A percentile compares a stretch with the other conserved stretches of the same genome.
phyloP scores from a whole-genome alignment of 2,888 invertebrate species.

The Eristalis intricaria region DNA sequence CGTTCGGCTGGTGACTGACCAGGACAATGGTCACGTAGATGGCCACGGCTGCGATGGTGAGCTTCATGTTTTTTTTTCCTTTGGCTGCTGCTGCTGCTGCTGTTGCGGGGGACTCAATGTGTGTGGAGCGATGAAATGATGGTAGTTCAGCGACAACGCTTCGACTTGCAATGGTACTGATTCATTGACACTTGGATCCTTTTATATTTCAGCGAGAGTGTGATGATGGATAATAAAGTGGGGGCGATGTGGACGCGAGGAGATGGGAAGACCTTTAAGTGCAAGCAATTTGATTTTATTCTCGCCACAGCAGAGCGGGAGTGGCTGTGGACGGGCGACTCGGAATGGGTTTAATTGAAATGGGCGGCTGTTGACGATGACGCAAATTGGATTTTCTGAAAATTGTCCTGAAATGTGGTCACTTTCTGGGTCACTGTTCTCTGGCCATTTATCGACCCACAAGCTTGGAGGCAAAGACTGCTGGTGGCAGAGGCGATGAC shows the following conservation, averaged over 20 bases:
- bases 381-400: not conserved
- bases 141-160: conserved; percentile 9
- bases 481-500: not conserved
- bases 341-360: not conserved
- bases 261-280: conserved; percentile 54
- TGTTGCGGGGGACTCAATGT: not conserved
- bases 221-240: not conserved
- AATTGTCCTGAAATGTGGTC: no score
- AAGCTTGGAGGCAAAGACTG: no score
- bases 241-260: conserved; percentile 20
- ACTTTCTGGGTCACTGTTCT: no score
- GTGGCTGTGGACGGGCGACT: not conserved
- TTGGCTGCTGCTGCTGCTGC: not conserved
- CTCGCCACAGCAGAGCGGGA: not conserved
- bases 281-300: conserved; percentile 35
- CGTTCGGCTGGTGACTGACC: conserved; percentile 44
- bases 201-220: conserved; percentile 42
- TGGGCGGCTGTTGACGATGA: not conserved
- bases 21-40: conserved; percentile 57
- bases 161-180: conserved; percentile 58
- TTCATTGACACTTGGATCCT: conserved; percentile 46
- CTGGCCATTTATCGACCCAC: no score
- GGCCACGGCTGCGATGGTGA: conserved; percentile 47
- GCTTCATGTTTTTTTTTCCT: conserved; percentile 41
- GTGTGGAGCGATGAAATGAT: no score